These are phyloP conservation scores for Eulemur coronatus DNA, from an alignment of 2,797 vertebrate genomes.

Conservation along the genomic window DNA sequence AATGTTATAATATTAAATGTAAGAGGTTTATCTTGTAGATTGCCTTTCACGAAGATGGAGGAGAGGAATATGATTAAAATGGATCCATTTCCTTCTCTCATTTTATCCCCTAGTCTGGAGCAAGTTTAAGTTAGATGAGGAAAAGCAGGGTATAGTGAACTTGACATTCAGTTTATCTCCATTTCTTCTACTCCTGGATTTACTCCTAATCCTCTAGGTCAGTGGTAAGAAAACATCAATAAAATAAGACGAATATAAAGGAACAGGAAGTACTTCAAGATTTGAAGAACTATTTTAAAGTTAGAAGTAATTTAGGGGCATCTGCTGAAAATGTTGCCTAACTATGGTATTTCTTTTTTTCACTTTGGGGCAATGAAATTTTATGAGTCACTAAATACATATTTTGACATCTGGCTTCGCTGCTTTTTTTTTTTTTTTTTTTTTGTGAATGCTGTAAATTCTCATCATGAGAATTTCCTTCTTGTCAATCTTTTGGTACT, in stretches of 20 bases:
- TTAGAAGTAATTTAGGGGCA: conserved; percentile 69
- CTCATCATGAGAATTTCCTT: conserved; percentile 68
- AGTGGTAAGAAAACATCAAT: neutral
- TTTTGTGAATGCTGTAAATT: conserved; percentile 64
- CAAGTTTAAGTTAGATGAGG: neutral
- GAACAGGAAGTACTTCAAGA: conserved; percentile 32
- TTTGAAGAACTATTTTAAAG: conserved; percentile 74
- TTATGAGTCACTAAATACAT: conserved; percentile 79
- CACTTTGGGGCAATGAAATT: conserved; percentile 68
- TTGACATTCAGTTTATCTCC: neutral
- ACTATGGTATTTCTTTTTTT: conserved; percentile 61
- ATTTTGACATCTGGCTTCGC: conserved; percentile 81
- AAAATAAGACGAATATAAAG: conserved; percentile 6
- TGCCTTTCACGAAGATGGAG: neutral
- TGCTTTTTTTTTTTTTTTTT: conserved; percentile 54
- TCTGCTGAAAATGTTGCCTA: conserved; percentile 76
- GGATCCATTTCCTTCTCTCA: neutral
- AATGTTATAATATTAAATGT: neutral
- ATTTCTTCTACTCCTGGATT: neutral
- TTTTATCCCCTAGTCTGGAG: neutral
- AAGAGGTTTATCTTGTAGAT: neutral
- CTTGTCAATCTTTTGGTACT: conserved; percentile 73
- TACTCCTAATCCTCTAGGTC: neutral
- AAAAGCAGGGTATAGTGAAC: neutral
- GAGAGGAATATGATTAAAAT: neutral